A percentile compares a stretch with the other conserved stretches of the same genome.
Conservation (phyloP, 2,888 invertebrate species). For the Ashinkailepas kermadecensis region DNA sequence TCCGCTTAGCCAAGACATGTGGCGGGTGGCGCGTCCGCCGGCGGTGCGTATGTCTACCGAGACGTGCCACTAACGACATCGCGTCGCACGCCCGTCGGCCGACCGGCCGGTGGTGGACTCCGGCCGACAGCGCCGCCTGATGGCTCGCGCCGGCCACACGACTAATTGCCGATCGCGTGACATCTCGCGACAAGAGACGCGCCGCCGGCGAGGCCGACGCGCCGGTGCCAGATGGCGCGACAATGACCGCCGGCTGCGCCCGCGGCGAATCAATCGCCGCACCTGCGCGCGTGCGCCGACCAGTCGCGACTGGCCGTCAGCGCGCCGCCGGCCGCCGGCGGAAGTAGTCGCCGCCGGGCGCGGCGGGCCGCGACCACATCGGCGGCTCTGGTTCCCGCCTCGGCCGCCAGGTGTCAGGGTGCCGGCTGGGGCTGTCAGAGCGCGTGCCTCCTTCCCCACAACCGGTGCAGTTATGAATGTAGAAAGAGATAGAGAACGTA, state of each 20-base stretch:
- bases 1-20: too few species aligned
- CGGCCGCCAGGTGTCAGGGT: not conserved
- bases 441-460: too few species aligned
- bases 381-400: not conserved
- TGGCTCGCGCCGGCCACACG: not conserved
- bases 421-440: not conserved
- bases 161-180: not conserved
- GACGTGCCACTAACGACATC: not conserved
- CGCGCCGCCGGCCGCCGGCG: not conserved
- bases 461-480: too few species aligned
- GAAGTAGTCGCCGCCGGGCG: not conserved
- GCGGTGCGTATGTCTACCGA: not conserved
- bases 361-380: too few species aligned
- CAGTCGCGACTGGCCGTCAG: not conserved
- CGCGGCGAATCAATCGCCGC: conserved; percentile 3
- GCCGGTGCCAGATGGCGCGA: not conserved
- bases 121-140: not conserved
- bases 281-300: not conserved
- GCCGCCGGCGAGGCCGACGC: not conserved
- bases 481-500: too few species aligned
- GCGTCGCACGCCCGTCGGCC: not conserved
- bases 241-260: not conserved
- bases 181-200: not conserved
- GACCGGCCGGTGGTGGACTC: not conserved
- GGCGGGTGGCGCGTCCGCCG: too few species aligned